These are phyloP conservation scores for Drosophila kanapiae DNA, from an alignment of 1,140 invertebrate species.

Conservation along the genomic window DNA sequence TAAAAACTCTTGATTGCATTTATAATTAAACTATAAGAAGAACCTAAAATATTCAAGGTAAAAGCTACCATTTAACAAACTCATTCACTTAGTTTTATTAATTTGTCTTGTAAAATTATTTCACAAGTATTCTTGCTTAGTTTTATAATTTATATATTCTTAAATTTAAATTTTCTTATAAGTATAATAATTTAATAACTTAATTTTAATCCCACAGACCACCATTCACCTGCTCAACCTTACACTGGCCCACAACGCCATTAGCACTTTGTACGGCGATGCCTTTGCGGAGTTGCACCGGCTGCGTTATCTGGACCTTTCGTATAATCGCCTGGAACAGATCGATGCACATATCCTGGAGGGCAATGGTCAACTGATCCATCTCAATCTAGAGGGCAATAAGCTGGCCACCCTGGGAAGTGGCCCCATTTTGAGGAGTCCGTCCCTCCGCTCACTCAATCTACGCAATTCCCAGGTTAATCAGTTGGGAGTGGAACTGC, in stretches of 20 bases:
- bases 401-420: constrained; percentile 63
- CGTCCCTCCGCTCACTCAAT: constrained; percentile 63
- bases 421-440: constrained; percentile 59
- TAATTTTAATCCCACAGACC: constrained; percentile 24
- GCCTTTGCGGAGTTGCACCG: constrained; percentile 62
- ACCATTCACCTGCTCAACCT: constrained; percentile 67
- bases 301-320: constrained; percentile 70
- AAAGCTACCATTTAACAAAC: neutral
- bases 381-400: constrained; percentile 76
- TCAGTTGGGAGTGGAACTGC: constrained; percentile 48
- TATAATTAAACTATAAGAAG: neutral
- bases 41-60: neutral
- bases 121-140: neutral
- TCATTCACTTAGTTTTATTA: too few relatives aligned
- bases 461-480: constrained; percentile 76
- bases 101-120: neutral
- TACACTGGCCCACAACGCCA: constrained; percentile 72
- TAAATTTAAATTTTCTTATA: too few relatives aligned
- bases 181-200: too few relatives aligned
- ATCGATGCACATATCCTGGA: constrained; percentile 77
- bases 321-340: constrained; percentile 79
- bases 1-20: too few relatives aligned
- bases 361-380: constrained; percentile 52
- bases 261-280: constrained; percentile 70
- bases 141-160: neutral